Evolutionary conservation across 2,888 invertebrate genomes (phyloP).

Genomic region (Steinernema carpocapsae): DNA sequence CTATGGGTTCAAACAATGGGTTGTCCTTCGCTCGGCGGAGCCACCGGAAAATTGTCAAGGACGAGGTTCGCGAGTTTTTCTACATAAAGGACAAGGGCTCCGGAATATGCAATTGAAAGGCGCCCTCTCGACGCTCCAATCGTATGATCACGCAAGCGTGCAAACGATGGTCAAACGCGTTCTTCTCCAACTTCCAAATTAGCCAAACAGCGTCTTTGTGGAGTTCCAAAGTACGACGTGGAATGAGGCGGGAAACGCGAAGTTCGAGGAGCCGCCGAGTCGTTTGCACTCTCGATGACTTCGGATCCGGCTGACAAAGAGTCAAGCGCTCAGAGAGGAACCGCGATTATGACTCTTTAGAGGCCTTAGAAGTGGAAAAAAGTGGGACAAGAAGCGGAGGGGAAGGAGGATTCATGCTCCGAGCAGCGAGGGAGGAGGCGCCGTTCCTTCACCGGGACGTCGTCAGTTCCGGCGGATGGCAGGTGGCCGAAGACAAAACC

Average conservation of each 20-base stretch:
- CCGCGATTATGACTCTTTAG: slow-evolving; percentile 21
- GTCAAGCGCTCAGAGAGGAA: background rate
- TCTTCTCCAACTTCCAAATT: slow-evolving; percentile 15
- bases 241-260: background rate
- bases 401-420: slow-evolving; percentile 15
- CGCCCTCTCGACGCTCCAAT: slow-evolving; percentile 9
- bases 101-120: slow-evolving; percentile 24
- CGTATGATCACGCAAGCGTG: slow-evolving; percentile 32
- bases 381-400: background rate
- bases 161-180: background rate
- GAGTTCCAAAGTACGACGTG: slow-evolving; percentile 10
- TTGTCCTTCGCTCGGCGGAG: background rate
- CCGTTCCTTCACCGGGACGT: background rate
- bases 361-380: background rate
- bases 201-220: slow-evolving; percentile 29
- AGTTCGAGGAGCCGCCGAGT: background rate
- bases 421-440: background rate
- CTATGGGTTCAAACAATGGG: background rate
- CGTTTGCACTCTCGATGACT: slow-evolving; percentile 12
- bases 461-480: slow-evolving; percentile 25
- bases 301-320: slow-evolving; percentile 16
- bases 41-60: background rate
- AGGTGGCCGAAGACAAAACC: slow-evolving; percentile 2
- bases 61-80: background rate
- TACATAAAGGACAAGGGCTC: background rate